phyloP scores from a whole-genome alignment of 1,140 invertebrate species.

The Saccostrea echinata region DNA sequence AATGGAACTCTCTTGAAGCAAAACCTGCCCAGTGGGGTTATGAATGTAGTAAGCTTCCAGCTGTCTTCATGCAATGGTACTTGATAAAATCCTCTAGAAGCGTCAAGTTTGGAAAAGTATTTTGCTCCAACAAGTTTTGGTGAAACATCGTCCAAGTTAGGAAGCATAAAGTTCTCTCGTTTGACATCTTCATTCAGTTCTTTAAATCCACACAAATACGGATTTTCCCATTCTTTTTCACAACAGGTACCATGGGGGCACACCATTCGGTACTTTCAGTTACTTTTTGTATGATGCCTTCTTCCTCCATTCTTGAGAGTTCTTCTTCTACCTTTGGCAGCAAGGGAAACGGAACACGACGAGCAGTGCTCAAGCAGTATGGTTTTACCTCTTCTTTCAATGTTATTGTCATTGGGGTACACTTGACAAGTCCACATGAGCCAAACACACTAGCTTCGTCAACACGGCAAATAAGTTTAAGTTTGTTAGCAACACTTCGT shows the following conservation, averaged over 20 bases:
- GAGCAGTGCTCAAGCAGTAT: no score
- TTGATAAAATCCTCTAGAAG: constrained; percentile 44
- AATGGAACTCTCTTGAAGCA: constrained; percentile 50
- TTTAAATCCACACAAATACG: constrained; percentile 54
- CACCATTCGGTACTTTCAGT: constrained; percentile 63
- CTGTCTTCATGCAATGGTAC: constrained; percentile 21
- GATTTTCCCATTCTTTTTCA: constrained; percentile 53
- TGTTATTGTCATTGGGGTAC: neutral
- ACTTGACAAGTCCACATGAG: constrained; percentile 18
- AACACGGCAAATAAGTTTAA: neutral
- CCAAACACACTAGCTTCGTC: neutral
- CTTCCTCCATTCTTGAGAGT: constrained; percentile 58
- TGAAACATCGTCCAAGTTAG: constrained; percentile 55
- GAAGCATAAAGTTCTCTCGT: constrained; percentile 51
- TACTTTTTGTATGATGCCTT: constrained; percentile 59
- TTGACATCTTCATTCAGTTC: constrained; percentile 46
- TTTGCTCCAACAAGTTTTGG: constrained; percentile 46
- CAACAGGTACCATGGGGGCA: constrained; percentile 67
- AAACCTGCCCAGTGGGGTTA: constrained; percentile 56
- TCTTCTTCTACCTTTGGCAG: constrained; percentile 66
- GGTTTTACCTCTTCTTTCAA: no score
- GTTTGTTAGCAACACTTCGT: constrained; percentile 6
- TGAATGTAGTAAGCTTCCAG: constrained; percentile 58
- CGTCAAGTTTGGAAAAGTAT: constrained; percentile 53
- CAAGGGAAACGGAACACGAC: constrained; percentile 59